Base-by-base conservation (phyloP, 2,113 vertebrate species). In the Uropsilus gracilis region DNA sequence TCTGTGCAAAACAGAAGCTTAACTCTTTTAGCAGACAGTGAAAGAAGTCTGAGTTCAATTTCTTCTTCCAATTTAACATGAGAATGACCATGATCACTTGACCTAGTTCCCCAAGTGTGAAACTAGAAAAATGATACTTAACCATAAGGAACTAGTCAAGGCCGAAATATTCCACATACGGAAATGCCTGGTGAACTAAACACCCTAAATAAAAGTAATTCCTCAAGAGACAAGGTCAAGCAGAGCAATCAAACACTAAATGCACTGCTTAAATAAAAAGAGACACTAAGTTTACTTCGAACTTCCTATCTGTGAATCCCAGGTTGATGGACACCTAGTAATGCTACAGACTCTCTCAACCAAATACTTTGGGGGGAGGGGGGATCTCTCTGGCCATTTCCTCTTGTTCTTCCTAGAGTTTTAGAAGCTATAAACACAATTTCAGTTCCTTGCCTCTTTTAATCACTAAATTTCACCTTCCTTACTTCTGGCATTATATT, bases 121-220 rank as follows among this genome's bases (percentile, higher is more conserved):
- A 89, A 83, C 63, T 59, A 86, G 34, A 72, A 90, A 86, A 94
- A 59, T 66, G 30, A 39, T 22, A 76, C 10, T 28, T 46, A 82
- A 30, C 44, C 73, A 87, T 22, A 55, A 94, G 42, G 48, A 82
- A 37, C 48, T 44, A 92, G 14, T 26, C 92, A 72, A 90, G 75
- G 32, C 7, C 39, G 53, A 77, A 91, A 75, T 53, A 89, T 75
- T 59, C 39, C 48, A 73, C 14, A 30, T 9, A 50, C 22, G 71
- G 42, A 95, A 95, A 96, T 87, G 37, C 18, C 37, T 61, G 37
- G 34, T 72, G 39, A 93, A 84, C 18, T 68, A 66, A 75, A 69
- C 26, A 89, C 50, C 78, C 32, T 69, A 69, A 90, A 83, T 44
- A 57, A 92, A 94, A 37, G 42, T 22, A 86, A 12, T 69, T 39